A percentile compares a stretch with the other conserved stretches of the same genome.
Evolutionary conservation across 2,113 vertebrate genomes (phyloP).

Genomic region (Turnix velox): DNA sequence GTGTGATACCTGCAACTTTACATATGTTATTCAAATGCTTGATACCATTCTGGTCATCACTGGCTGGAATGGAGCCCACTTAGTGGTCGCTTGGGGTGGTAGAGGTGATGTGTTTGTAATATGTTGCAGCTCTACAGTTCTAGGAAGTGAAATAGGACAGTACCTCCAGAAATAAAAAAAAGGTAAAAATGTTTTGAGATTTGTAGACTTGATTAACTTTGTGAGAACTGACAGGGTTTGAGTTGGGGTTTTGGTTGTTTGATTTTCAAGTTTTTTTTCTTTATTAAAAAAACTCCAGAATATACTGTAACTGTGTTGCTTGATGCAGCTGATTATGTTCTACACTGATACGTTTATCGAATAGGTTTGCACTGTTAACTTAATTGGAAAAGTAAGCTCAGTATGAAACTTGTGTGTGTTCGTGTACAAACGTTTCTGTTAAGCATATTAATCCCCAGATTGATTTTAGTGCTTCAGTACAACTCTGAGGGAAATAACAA

Average conservation of each 20-base stretch:
- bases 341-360: not conserved
- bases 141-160: not conserved
- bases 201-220: not conserved
- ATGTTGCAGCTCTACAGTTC: not conserved
- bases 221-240: not conserved
- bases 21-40: not conserved
- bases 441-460: not conserved
- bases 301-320: not conserved
- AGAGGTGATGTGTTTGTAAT: not conserved
- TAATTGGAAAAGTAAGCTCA: not conserved
- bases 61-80: not conserved
- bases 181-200: not conserved
- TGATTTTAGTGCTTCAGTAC: not conserved
- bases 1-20: not conserved
- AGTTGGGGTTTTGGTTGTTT: not conserved
- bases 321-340: not conserved
- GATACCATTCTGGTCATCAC: not conserved
- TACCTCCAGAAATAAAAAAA: not conserved
- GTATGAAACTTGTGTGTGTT: not conserved
- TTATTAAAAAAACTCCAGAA: not conserved
- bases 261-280: fast-evolving
- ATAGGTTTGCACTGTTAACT: not conserved
- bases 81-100: not conserved
- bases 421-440: not conserved
- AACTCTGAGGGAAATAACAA: not conserved